Base-by-base conservation (phyloP, 2,888 invertebrate species). In the Parnassius orleans region DNA sequence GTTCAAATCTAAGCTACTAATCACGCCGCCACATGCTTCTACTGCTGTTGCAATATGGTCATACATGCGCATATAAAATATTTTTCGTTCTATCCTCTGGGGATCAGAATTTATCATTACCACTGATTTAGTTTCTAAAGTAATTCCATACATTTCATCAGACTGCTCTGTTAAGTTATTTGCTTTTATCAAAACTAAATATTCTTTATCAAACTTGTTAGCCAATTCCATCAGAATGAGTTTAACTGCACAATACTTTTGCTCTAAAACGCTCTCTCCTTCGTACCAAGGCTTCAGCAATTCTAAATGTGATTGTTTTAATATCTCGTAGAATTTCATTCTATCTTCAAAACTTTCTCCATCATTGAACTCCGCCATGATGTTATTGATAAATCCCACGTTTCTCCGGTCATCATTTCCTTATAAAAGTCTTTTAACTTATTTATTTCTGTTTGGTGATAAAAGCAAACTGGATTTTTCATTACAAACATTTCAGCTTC, bases 391-490 rank as follows among this genome's bases (percentile, higher is more conserved):
- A 90, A 68, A 62, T 90, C 84, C 91, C 91, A 91, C 11, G 56
- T 9, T 50, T 76, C 61, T 1, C 65, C 70, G 1, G 75, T 71
- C 5, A 55, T 66, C 83, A 91, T 84, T 70, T 87, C 84, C 10
- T 65, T 66, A 55, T 82, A 90, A 3, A 75, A 44, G 5, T 77
- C 75, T 57, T 78, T 83, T 79, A 91, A 78, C 69, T 79, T 81
- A 42, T 66, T 63, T 0, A 91, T 85, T 69, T 88, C 86, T 10
- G 89, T 85, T 68, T 91, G 90, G 66, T 90, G 90, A 66, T 90
- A 91, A 63, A 77, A 90, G 59, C 86, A 89, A 43, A 87, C 81
- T 1, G 87, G 86, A 69, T 91, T 91, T 66, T 84, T 90, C 83
- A 89, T 80, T 3, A 82, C 67, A 74, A 90, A 91, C 11, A 89